Percentiles rank a stretch among this genome's conserved stretches.
These are phyloP conservation scores for Hyaena hyaena DNA, from an alignment of 2,113 vertebrate genomes.

Conservation along the genomic window DNA sequence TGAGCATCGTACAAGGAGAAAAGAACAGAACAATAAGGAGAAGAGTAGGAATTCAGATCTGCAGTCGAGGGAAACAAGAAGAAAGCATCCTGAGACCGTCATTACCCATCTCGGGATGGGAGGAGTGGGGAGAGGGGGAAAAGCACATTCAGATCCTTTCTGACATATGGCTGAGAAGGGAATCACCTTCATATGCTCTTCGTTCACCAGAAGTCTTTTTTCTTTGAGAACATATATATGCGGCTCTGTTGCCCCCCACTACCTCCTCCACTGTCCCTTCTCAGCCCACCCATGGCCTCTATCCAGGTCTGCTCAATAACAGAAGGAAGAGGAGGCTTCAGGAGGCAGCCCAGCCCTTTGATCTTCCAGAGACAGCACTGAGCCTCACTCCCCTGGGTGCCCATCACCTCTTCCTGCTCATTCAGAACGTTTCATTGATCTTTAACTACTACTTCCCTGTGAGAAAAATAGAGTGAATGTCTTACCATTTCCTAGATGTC, in stretches of 20 bases:
- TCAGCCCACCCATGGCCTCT: not conserved
- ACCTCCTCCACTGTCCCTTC: not conserved
- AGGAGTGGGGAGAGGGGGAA: not conserved
- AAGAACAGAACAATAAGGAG: not conserved
- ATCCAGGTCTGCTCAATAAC: not conserved
- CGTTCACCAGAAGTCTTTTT: not conserved
- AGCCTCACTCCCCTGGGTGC: slow-evolving; percentile 17
- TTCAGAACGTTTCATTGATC: slow-evolving; percentile 46
- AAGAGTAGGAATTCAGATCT: not conserved
- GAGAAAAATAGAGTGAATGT: slow-evolving; percentile 33
- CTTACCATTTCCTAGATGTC: not conserved
- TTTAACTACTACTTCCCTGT: slow-evolving; percentile 50
- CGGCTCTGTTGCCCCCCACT: not conserved
- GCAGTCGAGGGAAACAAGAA: not conserved
- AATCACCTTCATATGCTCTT: not conserved
- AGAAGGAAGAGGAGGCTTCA: slow-evolving; percentile 24
- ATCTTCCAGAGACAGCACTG: not conserved
- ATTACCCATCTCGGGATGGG: not conserved
- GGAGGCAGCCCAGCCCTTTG: not conserved
- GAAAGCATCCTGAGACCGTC: not conserved
- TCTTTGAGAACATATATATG: not conserved
- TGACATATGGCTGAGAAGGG: not conserved
- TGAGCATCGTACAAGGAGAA: not conserved
- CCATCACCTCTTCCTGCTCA: slow-evolving; percentile 51
- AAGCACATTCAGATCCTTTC: not conserved